phyloP scores from a whole-genome alignment of 1,140 invertebrate species.

The Drosophila truncata region DNA sequence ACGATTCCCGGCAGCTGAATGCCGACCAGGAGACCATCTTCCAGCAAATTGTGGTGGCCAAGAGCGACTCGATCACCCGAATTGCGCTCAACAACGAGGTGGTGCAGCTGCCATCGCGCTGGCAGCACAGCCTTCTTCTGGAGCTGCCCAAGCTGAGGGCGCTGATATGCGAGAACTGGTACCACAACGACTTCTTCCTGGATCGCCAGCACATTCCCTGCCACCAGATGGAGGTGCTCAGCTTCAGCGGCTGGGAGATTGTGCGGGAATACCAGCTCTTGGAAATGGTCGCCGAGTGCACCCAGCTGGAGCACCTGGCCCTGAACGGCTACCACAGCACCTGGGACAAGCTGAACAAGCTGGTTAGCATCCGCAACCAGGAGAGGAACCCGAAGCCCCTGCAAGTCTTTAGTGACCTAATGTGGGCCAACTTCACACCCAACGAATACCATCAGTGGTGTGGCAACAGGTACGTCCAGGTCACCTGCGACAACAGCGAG shows the following conservation, averaged over 20 bases:
- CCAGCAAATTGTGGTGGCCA: constrained; percentile 70
- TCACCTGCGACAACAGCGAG: constrained; percentile 62
- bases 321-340: constrained; percentile 67
- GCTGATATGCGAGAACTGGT: constrained; percentile 70
- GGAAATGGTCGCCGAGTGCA: constrained; percentile 58
- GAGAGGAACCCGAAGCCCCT: constrained; percentile 47
- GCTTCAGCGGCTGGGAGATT: constrained; percentile 70
- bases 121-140: constrained; percentile 60
- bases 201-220: constrained; percentile 65
- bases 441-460: constrained; percentile 54
- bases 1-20: constrained; percentile 63
- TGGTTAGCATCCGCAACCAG: constrained; percentile 45
- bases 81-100: constrained; percentile 74
- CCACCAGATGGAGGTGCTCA: constrained; percentile 65
- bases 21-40: constrained; percentile 73
- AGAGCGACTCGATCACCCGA: constrained; percentile 62
- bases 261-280: constrained; percentile 58
- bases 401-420: constrained; percentile 60
- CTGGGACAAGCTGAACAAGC: constrained; percentile 54
- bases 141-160: constrained; percentile 64
- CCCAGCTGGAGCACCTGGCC: constrained; percentile 47
- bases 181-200: constrained; percentile 69
- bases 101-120: constrained; percentile 61
- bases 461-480: constrained; percentile 57
- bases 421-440: constrained; percentile 61